These are phyloP conservation scores for Mus pahari DNA, from an alignment of 2,113 vertebrate species.

Conservation along the genomic window DNA sequence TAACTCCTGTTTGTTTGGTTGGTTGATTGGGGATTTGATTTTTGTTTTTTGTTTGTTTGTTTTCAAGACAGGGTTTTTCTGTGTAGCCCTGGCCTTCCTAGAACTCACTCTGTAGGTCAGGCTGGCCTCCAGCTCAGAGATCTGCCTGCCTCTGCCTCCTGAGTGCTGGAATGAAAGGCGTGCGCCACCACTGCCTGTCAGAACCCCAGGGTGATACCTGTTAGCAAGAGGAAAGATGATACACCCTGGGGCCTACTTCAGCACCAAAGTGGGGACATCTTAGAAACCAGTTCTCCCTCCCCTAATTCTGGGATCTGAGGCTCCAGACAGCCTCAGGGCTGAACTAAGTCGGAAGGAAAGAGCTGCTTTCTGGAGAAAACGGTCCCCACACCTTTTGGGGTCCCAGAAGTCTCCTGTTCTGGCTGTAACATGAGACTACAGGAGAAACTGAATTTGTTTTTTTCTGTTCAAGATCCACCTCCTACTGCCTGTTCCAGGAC, in stretches of 20 bases:
- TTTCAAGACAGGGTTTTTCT: neutral
- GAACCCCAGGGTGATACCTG: neutral
- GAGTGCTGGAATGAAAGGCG: neutral
- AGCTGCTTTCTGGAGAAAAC: neutral
- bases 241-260: neutral
- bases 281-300: neutral
- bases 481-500: neutral
- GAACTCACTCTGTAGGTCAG: neutral
- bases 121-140: neutral
- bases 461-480: neutral
- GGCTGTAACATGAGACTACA: neutral
- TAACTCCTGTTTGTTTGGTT: neutral
- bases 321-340: neutral
- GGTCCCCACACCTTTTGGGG: neutral
- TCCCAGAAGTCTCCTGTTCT: neutral
- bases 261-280: neutral
- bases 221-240: neutral
- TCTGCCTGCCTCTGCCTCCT: neutral
- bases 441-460: neutral
- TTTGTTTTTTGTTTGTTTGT: too few relatives aligned
- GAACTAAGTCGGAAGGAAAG: neutral
- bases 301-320: neutral
- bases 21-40: neutral
- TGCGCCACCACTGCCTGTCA: neutral
- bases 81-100: neutral